Base-by-base conservation (phyloP, 1,140 invertebrate genomes). In the Trichogramma pretiosum region DNA sequence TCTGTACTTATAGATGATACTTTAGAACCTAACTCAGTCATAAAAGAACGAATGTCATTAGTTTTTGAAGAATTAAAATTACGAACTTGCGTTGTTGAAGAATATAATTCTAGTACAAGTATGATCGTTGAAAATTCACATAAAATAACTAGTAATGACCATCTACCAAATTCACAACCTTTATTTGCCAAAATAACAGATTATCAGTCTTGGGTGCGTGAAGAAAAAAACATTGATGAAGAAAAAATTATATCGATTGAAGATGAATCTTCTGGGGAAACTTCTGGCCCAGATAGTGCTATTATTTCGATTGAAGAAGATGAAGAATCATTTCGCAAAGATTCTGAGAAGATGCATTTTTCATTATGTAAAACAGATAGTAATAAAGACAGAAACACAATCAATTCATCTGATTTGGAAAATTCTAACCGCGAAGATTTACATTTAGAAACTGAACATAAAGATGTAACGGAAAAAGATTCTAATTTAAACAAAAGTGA, bases 271-370 rank as follows among this genome's bases (percentile, higher is more conserved):
- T 90, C 87, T 0, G 87, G 87, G 19, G 85, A 85, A 57, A 92
- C 89, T 8, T 89, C 87, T 9, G 88, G 88, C 1, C 88, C 88
- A 0, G 89, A 92, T 56, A 88, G 83, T 64, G 85, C 87, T 2
- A 75, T 78, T 18, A 76, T 81, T 36, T 85, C 83, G 55, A 77
- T 77, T 50, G 84, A 87, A 52, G 83, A 85, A 55, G 82, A 85
- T 41, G 79, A 83, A 50, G 74, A 64, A 17, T 57, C 52, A 19
- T 63, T 59, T 44, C 62, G 69, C 4, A 3, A 60, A 5, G 63
- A 67, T 5, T 56, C 63, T 40, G 60, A 74, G 43, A 67, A 64
- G 48, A 28, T 10, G 3, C 34, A 32, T 16, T n/a, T n/a, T n/a
- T n/a, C n/a, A n/a, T 56, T 60, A 41, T 58, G 64, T 43, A 61